These are phyloP conservation scores for Eira barbara DNA, from an alignment of 2,113 vertebrate genomes.

Conservation along the genomic window DNA sequence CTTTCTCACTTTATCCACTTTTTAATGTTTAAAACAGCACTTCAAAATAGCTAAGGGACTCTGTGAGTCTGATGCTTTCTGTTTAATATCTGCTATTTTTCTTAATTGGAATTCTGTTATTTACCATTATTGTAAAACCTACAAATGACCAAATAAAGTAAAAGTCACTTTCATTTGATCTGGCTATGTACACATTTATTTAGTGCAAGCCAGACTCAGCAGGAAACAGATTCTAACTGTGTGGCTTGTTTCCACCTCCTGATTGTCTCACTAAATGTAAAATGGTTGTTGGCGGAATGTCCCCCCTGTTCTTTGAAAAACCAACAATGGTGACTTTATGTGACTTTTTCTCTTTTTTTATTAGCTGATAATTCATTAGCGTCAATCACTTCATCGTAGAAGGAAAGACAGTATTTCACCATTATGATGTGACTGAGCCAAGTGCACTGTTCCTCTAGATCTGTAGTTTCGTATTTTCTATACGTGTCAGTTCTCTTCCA, in stretches of 20 bases:
- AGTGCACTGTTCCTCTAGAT: slow-evolving; percentile 16
- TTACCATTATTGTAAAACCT: background rate
- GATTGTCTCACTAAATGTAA: slow-evolving; percentile 40
- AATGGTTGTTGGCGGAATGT: slow-evolving; percentile 26
- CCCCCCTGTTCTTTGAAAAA: slow-evolving; percentile 32
- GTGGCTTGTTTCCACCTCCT: slow-evolving; percentile 3
- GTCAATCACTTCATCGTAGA: slow-evolving; percentile 13
- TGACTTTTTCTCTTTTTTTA: slow-evolving; percentile 12
- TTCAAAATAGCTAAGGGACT: background rate
- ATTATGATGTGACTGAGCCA: background rate
- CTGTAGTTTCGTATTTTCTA: slow-evolving; percentile 63
- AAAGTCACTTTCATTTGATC: slow-evolving; percentile 21
- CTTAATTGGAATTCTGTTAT: background rate
- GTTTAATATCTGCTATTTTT: background rate
- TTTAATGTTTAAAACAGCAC: background rate
- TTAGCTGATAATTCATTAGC: slow-evolving; percentile 62
- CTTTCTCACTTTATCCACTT: background rate
- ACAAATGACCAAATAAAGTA: slow-evolving; percentile 2
- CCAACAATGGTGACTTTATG: slow-evolving; percentile 38
- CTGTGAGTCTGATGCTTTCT: background rate
- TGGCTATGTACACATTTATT: background rate
- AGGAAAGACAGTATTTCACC: background rate
- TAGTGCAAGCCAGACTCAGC: background rate
- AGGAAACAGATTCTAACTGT: slow-evolving; percentile 24
- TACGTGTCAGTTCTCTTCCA: background rate